phyloP scores from a whole-genome alignment of 2,888 invertebrate genomes.

The Gandaritis pyraliata region DNA sequence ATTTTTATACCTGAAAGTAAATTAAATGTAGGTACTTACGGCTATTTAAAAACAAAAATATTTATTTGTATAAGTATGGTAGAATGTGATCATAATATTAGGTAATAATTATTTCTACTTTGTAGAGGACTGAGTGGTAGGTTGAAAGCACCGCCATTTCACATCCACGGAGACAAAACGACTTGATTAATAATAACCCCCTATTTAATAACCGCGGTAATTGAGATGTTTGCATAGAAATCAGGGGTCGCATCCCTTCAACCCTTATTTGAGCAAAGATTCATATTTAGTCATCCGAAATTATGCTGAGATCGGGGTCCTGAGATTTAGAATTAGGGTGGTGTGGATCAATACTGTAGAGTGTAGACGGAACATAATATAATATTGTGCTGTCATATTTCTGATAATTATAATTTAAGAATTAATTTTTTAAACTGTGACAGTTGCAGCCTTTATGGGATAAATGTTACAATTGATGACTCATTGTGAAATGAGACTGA shows the following conservation, averaged over 20 bases:
- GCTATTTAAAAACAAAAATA: no score
- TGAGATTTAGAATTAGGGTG: slow-evolving; percentile 43
- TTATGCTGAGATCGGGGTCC: slow-evolving; percentile 66
- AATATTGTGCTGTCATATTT: background rate
- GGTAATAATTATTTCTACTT: no score
- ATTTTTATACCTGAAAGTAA: no score
- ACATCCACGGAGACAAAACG: slow-evolving; percentile 59
- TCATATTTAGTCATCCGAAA: slow-evolving; percentile 78
- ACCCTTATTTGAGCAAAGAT: slow-evolving; percentile 70
- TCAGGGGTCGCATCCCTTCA: slow-evolving; percentile 58
- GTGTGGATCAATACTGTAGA: slow-evolving; percentile 34
- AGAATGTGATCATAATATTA: no score
- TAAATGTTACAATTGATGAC: no score
- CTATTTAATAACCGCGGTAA: slow-evolving; percentile 80
- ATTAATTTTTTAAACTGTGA: no score
- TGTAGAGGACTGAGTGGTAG: no score
- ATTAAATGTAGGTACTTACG: no score
- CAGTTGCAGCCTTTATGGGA: no score
- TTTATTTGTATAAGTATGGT: no score
- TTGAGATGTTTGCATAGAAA: slow-evolving; percentile 79
- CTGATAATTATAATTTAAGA: background rate
- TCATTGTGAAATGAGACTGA: no score
- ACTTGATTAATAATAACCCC: slow-evolving; percentile 68
- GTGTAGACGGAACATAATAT: slow-evolving; percentile 3
- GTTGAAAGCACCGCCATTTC: slow-evolving; percentile 9